Conservation (phyloP, 2,797 vertebrate genomes). For the Sebastes miniatus region DNA sequence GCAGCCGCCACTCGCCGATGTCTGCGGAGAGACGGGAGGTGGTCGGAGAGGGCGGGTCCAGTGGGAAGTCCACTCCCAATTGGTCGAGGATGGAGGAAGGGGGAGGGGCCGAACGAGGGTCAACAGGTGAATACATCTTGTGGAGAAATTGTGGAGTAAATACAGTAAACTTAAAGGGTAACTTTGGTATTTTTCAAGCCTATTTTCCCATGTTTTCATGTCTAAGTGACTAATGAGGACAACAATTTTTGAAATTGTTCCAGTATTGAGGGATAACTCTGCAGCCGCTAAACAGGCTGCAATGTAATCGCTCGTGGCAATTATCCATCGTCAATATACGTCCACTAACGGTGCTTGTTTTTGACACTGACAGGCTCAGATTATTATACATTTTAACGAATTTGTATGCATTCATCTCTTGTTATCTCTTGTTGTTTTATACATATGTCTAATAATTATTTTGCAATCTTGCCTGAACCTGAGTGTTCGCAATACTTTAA, state of each 20-base stretch:
- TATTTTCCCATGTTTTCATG: background rate
- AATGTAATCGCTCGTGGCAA: no score
- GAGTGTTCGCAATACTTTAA: no score
- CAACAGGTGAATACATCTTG: slow-evolving; percentile 56
- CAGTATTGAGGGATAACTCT: background rate
- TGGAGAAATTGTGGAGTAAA: background rate
- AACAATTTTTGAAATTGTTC: background rate
- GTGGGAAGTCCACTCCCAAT: slow-evolving; percentile 90
- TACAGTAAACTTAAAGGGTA: background rate
- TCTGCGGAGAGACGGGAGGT: slow-evolving; percentile 89
- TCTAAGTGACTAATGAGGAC: background rate
- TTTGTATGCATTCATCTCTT: no score
- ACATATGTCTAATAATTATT: no score
- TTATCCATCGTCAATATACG: no score
- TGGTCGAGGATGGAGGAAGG: slow-evolving; percentile 93
- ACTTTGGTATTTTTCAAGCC: background rate
- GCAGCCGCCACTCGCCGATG: slow-evolving; percentile 91
- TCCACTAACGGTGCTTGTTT: no score
- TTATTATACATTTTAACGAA: no score
- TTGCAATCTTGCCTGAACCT: no score
- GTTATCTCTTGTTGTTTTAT: no score
- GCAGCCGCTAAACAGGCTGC: background rate
- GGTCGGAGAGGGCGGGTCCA: slow-evolving; percentile 85
- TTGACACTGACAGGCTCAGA: no score
- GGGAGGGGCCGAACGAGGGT: slow-evolving; percentile 65